Evolutionary conservation across 2,888 invertebrate genomes (phyloP).

Genomic region (Campoletis raptor): DNA sequence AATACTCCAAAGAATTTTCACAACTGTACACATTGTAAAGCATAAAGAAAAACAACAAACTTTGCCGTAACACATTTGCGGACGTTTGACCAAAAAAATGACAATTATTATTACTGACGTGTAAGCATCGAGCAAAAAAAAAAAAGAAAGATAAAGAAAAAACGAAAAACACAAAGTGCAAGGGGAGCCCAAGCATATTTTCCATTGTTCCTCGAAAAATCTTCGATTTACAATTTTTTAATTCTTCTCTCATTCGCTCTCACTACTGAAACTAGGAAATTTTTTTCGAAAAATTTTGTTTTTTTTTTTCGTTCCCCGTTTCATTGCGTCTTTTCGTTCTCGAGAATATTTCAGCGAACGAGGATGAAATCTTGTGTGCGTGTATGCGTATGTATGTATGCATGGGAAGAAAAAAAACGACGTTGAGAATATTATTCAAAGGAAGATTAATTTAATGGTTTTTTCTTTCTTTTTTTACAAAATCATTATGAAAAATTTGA

Average conservation of each 20-base stretch:
- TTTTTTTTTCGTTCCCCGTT: neutral
- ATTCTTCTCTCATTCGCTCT: neutral
- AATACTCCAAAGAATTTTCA: constrained; percentile 62
- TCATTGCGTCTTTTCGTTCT: neutral
- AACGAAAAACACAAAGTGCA: constrained; percentile 20
- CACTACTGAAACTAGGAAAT: neutral
- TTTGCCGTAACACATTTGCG: constrained; percentile 63
- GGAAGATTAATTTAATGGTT: constrained; percentile 9
- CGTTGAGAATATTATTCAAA: neutral
- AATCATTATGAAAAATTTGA: constrained; percentile 34
- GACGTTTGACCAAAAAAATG: constrained; percentile 68
- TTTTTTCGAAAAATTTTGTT: neutral
- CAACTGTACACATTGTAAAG: constrained; percentile 71
- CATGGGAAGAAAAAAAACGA: constrained; percentile 17
- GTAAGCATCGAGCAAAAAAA: constrained; percentile 16
- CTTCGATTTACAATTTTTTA: neutral
- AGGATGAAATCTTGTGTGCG: neutral
- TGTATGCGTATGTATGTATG: neutral
- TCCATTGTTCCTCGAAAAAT: neutral
- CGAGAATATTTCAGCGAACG: neutral
- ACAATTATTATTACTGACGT: neutral
- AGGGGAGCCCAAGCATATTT: neutral
- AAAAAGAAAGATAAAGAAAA: constrained; percentile 9
- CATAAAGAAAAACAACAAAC: constrained; percentile 60
- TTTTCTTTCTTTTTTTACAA: constrained; percentile 26